Conservation (phyloP, 2,888 invertebrate species). For the Morinoia aosen region DNA sequence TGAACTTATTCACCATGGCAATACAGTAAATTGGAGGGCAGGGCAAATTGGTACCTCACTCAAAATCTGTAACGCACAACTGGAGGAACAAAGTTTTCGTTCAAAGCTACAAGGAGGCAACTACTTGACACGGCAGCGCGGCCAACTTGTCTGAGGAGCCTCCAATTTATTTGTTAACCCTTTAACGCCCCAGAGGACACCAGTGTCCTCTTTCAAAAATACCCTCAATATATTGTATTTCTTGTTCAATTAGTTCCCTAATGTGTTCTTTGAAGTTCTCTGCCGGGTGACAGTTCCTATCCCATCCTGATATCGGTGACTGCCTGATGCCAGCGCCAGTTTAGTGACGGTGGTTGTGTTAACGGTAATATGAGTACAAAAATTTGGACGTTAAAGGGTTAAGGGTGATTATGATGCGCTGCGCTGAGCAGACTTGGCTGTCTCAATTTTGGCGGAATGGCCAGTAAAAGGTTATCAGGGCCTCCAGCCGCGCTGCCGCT, state of each 20-base stretch:
- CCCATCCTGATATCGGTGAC: no score
- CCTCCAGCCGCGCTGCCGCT: not conserved
- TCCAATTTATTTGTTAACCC: not conserved
- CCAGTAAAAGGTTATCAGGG: constrained; percentile 3
- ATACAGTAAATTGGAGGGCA: not conserved
- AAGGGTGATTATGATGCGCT: not conserved
- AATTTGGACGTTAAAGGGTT: no score
- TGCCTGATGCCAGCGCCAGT: no score
- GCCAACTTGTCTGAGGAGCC: not conserved
- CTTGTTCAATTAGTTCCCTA: no score
- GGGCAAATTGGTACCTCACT: not conserved
- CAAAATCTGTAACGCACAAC: not conserved
- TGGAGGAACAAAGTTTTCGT: not conserved
- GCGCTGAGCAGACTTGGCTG: not conserved
- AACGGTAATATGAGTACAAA: no score
- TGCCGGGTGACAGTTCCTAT: no score
- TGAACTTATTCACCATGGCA: not conserved
- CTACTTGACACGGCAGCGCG: not conserved
- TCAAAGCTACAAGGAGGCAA: not conserved
- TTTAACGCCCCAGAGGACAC: no score
- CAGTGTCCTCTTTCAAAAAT: no score
- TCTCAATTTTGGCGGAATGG: constrained; percentile 17
- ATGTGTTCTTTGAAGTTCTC: no score
- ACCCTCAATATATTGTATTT: no score
- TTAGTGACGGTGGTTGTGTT: no score